Percentiles rank a stretch among this genome's conserved stretches.
These are phyloP conservation scores for Ashinkailepas kermadecensis DNA, from an alignment of 2,888 invertebrate genomes.

Conservation along the genomic window DNA sequence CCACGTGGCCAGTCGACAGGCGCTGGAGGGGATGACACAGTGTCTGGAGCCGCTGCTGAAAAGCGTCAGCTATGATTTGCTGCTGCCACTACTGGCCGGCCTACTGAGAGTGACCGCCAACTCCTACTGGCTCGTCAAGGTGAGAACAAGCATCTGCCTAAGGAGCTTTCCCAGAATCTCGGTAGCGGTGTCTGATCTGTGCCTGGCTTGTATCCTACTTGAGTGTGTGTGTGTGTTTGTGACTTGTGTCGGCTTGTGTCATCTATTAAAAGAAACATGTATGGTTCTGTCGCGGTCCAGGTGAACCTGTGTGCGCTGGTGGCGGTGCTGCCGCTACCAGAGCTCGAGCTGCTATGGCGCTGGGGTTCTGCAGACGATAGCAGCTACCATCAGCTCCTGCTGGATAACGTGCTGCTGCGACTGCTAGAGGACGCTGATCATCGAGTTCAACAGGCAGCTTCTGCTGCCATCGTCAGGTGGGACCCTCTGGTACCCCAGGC, in stretches of 20 bases:
- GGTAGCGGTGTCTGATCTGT: too few species aligned
- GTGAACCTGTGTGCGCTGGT: conserved; percentile 58
- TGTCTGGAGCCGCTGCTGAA: conserved; percentile 55
- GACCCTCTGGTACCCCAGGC: conserved; percentile 31
- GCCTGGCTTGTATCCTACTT: too few species aligned
- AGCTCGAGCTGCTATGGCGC: conserved; percentile 49
- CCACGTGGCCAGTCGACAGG: conserved; percentile 64
- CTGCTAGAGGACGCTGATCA: conserved; percentile 67
- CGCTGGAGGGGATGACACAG: conserved; percentile 54
- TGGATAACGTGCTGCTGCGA: conserved; percentile 54
- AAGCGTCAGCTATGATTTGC: conserved; percentile 52
- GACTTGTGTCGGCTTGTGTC: conserved; percentile 29
- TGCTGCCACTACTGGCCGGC: conserved; percentile 51
- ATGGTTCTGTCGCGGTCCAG: conserved; percentile 39
- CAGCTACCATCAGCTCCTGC: conserved; percentile 53
- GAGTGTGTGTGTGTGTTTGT: too few species aligned
- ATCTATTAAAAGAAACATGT: too few species aligned
- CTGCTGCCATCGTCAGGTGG: conserved; percentile 58
- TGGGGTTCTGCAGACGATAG: conserved; percentile 32
- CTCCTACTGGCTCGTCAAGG: conserved; percentile 78
- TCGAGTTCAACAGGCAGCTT: conserved; percentile 64
- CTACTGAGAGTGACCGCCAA: conserved; percentile 59
- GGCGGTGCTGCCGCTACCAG: conserved; percentile 52
- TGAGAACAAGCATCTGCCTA: conserved; percentile 40
- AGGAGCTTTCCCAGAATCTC: too few species aligned